These are phyloP conservation scores for Gobio gobio DNA, from an alignment of 2,113 vertebrate species.

Conservation along the genomic window DNA sequence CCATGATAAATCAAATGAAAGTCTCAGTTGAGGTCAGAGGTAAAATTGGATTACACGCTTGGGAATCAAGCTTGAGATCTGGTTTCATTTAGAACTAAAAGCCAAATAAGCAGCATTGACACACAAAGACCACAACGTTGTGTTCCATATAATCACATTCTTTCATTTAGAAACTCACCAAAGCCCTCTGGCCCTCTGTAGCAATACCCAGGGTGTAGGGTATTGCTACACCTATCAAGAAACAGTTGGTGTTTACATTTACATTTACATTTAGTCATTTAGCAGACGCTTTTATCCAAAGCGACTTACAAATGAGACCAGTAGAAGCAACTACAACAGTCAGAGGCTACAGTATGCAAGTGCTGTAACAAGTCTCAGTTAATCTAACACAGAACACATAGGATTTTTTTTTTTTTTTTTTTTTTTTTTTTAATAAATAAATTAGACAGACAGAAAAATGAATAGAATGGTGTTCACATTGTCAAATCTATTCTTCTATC, in stretches of 20 bases:
- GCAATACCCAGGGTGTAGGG: neutral
- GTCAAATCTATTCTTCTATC: neutral
- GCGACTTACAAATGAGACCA: no score
- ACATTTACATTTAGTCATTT: no score
- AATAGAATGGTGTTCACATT: neutral
- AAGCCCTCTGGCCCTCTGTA: neutral
- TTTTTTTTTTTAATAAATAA: no score
- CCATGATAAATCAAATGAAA: conserved; percentile 22
- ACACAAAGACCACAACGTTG: neutral
- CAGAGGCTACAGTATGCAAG: no score
- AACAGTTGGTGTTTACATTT: neutral
- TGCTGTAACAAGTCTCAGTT: no score
- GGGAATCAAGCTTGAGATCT: neutral
- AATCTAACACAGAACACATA: no score
- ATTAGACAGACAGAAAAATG: no score
- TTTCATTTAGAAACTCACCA: neutral
- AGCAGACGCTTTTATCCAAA: no score
- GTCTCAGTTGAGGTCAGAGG: conserved; percentile 20
- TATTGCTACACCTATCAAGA: neutral
- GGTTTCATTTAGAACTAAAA: neutral
- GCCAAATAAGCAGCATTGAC: neutral
- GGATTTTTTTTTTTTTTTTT: no score
- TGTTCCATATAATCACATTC: neutral
- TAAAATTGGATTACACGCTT: conserved; percentile 16
- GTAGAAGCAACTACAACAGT: no score